These are phyloP conservation scores for Rhagonycha lutea DNA, from an alignment of 2,888 invertebrate genomes.

Conservation along the genomic window DNA sequence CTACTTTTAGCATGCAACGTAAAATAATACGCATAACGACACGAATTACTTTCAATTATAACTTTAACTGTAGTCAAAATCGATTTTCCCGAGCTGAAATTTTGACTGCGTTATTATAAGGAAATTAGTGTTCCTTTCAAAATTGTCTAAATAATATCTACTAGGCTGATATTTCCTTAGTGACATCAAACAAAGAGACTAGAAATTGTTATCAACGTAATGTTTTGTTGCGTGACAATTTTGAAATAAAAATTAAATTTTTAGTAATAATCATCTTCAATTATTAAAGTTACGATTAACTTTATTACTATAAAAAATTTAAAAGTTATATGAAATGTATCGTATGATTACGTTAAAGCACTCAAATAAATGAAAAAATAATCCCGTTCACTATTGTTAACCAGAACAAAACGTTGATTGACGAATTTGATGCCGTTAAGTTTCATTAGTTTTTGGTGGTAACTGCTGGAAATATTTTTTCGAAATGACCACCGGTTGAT, in stretches of 20 bases:
- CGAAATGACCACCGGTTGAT: neutral
- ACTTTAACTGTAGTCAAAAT: neutral
- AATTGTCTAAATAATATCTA: slow-evolving; percentile 6
- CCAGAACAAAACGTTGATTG: neutral
- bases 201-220: neutral
- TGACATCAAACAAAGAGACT: neutral
- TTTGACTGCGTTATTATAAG: slow-evolving; percentile 23
- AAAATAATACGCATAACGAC: slow-evolving; percentile 26
- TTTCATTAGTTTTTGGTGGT: neutral
- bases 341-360: too few species aligned
- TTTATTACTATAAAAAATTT: too few species aligned
- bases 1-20: slow-evolving; percentile 17
- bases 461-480: neutral
- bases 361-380: neutral
- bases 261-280: too few species aligned
- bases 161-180: neutral
- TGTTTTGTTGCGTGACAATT: neutral
- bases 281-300: too few species aligned
- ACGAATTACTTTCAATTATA: slow-evolving; percentile 30
- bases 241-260: too few species aligned
- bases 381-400: neutral
- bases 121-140: slow-evolving; percentile 26
- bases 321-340: too few species aligned
- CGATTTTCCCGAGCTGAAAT: neutral
- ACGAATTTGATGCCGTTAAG: neutral